These are phyloP conservation scores for Hystrix cristata DNA, from an alignment of 2,113 vertebrate genomes.

Conservation along the genomic window DNA sequence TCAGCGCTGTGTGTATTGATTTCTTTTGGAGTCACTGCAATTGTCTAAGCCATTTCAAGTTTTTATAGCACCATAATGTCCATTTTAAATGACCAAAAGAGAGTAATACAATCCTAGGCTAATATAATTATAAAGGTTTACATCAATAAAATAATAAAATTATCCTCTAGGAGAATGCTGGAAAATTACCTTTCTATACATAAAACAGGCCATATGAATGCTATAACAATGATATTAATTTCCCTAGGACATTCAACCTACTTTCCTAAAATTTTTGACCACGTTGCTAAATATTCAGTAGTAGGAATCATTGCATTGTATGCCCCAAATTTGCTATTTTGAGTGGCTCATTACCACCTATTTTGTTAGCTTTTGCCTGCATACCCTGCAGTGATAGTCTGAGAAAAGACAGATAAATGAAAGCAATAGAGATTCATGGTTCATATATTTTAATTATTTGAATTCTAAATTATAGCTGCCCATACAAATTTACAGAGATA, in stretches of 20 bases:
- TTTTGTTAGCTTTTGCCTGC: constrained; percentile 61
- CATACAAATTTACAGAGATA: constrained; percentile 60
- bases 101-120: constrained; percentile 24
- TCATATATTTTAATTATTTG: constrained; percentile 77
- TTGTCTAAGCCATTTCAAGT: constrained; percentile 69
- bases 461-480: constrained; percentile 63
- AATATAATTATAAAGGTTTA: constrained; percentile 73
- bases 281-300: constrained; percentile 58
- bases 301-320: neutral
- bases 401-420: constrained; percentile 72
- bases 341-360: constrained; percentile 67
- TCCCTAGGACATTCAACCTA: constrained; percentile 67
- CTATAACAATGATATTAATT: constrained; percentile 61
- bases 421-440: constrained; percentile 56
- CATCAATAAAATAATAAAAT: constrained; percentile 63
- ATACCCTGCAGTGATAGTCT: constrained; percentile 57
- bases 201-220: constrained; percentile 33
- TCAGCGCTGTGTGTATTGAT: constrained; percentile 53
- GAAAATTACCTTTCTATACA: constrained; percentile 52
- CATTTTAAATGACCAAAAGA: constrained; percentile 70
- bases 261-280: constrained; percentile 67
- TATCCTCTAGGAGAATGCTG: constrained; percentile 63
- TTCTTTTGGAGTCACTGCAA: constrained; percentile 66
- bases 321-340: constrained; percentile 51
- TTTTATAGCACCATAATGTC: constrained; percentile 71